A percentile compares a stretch with the other conserved stretches of the same genome.
Evolutionary conservation across 2,888 invertebrate species (phyloP).

Genomic region (Meganola albula): DNA sequence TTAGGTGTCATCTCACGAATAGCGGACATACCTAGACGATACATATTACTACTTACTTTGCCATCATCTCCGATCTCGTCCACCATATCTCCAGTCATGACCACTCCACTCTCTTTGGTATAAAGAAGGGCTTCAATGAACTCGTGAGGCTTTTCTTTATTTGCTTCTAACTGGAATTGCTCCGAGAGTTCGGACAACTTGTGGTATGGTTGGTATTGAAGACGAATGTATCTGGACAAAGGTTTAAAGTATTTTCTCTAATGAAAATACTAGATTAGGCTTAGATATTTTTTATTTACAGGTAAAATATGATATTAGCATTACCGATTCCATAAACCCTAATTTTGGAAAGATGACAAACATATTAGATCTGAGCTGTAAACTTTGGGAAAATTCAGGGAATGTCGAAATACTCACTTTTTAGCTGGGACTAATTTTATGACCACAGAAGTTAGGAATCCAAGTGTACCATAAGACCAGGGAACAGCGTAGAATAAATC

Average conservation of each 20-base stretch:
- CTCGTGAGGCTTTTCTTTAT: slow-evolving; percentile 74
- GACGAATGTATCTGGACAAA: slow-evolving; percentile 72
- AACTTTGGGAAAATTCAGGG: no score
- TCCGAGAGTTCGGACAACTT: slow-evolving; percentile 70
- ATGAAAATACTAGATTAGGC: no score
- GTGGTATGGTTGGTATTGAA: slow-evolving; percentile 82
- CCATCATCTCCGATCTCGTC: slow-evolving; percentile 75
- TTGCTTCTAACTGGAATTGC: slow-evolving; percentile 70
- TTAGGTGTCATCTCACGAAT: no score
- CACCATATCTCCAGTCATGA: slow-evolving; percentile 86
- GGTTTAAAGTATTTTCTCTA: no score
- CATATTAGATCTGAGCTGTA: no score
- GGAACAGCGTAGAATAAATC: slow-evolving; percentile 88
- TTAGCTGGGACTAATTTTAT: slow-evolving; percentile 86
- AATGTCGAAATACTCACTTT: slow-evolving; percentile 53
- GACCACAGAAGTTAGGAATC: slow-evolving; percentile 86
- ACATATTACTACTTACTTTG: slow-evolving; percentile 75
- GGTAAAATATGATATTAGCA: no score
- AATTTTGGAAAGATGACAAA: no score
- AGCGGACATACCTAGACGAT: no score
- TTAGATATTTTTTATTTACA: no score
- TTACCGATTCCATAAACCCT: no score
- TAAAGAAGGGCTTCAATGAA: slow-evolving; percentile 87
- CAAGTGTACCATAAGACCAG: slow-evolving; percentile 91
- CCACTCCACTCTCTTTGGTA: slow-evolving; percentile 80